phyloP scores from a whole-genome alignment of 2,888 invertebrate species.

The Tenthredo amoena region DNA sequence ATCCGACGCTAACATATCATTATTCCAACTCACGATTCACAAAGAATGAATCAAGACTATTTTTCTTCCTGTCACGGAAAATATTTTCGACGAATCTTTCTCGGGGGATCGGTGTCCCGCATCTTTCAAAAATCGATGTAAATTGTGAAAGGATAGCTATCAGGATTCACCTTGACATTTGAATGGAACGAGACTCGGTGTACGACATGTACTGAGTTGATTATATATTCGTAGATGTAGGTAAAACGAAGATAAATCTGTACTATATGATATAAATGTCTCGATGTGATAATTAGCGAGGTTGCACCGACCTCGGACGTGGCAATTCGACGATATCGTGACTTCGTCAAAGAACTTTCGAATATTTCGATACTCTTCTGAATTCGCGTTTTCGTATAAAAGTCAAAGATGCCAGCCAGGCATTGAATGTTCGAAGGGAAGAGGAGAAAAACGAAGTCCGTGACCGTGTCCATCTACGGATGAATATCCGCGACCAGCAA shows the following conservation, averaged over 20 bases:
- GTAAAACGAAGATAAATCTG: not conserved
- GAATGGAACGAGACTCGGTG: not conserved
- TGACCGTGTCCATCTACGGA: conserved; percentile 38
- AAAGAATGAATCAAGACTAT: not conserved
- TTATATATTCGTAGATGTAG: not conserved
- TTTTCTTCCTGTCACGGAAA: not conserved
- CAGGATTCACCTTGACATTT: not conserved
- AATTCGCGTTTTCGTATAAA: not conserved
- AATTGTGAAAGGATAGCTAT: not conserved
- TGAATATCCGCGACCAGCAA: conserved; percentile 29
- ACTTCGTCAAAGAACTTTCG: not conserved
- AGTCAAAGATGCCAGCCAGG: not conserved
- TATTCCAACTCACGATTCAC: not conserved
- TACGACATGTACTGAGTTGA: not conserved
- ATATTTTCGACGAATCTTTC: not conserved
- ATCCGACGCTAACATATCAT: not conserved
- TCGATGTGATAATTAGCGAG: not conserved
- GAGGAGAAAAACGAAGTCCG: not conserved
- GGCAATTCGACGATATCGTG: not conserved
- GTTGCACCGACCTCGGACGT: not conserved
- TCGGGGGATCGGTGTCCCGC: not conserved
- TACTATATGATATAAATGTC: not conserved
- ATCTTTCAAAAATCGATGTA: not conserved
- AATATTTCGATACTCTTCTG: not conserved
- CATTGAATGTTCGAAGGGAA: not conserved